These are phyloP conservation scores for Vanessa atalanta DNA, from an alignment of 1,140 invertebrate genomes.

Conservation along the genomic window DNA sequence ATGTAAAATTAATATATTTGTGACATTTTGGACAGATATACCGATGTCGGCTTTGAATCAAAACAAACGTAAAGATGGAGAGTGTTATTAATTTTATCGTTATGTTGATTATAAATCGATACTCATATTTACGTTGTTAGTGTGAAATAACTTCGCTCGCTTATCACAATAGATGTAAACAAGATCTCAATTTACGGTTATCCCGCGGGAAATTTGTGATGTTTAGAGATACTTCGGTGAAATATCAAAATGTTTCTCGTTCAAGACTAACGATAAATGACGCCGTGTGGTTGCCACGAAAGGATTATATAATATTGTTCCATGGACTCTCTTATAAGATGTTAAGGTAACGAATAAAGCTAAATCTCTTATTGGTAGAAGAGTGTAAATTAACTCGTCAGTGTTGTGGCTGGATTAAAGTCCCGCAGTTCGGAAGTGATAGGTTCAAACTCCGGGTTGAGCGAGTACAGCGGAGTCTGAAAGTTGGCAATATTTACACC, in stretches of 20 bases:
- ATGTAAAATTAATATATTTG: too few species aligned
- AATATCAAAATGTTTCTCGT: background rate
- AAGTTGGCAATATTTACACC: too few species aligned
- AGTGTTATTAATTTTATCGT: too few species aligned
- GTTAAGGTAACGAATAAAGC: background rate
- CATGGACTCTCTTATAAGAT: background rate
- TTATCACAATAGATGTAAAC: background rate
- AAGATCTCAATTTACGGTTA: background rate
- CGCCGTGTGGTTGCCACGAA: background rate
- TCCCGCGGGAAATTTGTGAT: background rate
- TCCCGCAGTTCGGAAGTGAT: background rate
- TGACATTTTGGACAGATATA: too few species aligned
- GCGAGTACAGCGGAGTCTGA: too few species aligned
- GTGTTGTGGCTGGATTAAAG: background rate
- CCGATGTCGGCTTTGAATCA: too few species aligned
- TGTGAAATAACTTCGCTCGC: background rate
- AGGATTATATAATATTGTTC: background rate
- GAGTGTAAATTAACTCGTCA: background rate
- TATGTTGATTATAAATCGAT: background rate
- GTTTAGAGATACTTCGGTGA: background rate
- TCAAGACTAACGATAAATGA: background rate
- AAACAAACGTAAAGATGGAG: too few species aligned
- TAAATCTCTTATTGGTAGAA: too few species aligned
- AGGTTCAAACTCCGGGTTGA: too few species aligned
- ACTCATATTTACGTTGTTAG: background rate